phyloP scores from a whole-genome alignment of 1,140 invertebrate genomes.

The Drosophila melanogaster region Release_6_plus_ISO1_MT NT_033777.3:23218501-23219000 shows the following conservation, averaged over 20 bases:
- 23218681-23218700: slow-evolving; percentile 88
- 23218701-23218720: slow-evolving; percentile 90
- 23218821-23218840: slow-evolving; percentile 89
- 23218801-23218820: slow-evolving; percentile 78
- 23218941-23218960: slow-evolving; percentile 46
- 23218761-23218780: slow-evolving; percentile 86
- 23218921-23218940: slow-evolving; percentile 29
- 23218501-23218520: slow-evolving; percentile 24
- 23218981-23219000: slow-evolving; percentile 32
- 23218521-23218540: slow-evolving; percentile 73
- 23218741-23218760: slow-evolving; percentile 85
- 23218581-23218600: slow-evolving; percentile 87
- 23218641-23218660: background rate
- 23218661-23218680: slow-evolving; percentile 85
- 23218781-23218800: slow-evolving; percentile 86
- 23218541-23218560: slow-evolving; percentile 74
- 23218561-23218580: slow-evolving; percentile 81
- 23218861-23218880: slow-evolving; percentile 92
- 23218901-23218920: slow-evolving; percentile 86
- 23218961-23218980: slow-evolving; percentile 28
- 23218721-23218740: slow-evolving; percentile 85
- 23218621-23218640: slow-evolving; percentile 51
- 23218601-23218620: slow-evolving; percentile 84
- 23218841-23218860: slow-evolving; percentile 89
- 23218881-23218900: slow-evolving; percentile 89